Evolutionary conservation across 2,888 invertebrate genomes (phyloP).

Genomic region (Stegana nigrithorax): DNA sequence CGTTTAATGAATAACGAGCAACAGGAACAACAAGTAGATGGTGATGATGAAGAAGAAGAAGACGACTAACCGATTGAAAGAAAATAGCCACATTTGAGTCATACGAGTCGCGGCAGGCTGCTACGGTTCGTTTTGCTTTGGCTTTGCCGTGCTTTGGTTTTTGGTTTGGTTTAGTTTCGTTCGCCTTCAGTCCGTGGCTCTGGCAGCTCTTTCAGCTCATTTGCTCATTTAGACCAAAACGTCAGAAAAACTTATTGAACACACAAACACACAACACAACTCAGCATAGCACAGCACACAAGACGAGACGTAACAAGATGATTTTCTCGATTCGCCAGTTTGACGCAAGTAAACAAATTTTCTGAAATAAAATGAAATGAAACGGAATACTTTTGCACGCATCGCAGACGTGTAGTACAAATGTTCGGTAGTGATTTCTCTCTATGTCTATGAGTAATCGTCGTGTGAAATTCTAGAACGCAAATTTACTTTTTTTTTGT

Average conservation of each 20-base stretch:
- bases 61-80: too few species aligned
- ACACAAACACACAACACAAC: too few species aligned
- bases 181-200: background rate
- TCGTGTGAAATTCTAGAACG: background rate
- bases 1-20: too few species aligned
- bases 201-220: too few species aligned
- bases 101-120: slow-evolving; percentile 6
- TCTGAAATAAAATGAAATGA: background rate
- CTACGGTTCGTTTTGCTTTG: background rate
- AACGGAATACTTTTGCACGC: background rate
- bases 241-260: background rate
- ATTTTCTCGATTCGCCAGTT: too few species aligned
- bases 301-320: too few species aligned
- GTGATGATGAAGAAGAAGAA: too few species aligned
- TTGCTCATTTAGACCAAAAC: too few species aligned
- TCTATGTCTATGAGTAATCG: background rate
- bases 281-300: too few species aligned
- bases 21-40: too few species aligned
- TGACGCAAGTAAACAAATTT: slow-evolving; percentile 58
- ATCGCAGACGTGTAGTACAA: too few species aligned
- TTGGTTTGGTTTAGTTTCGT: background rate
- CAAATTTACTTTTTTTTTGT: background rate
- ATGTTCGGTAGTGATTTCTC: too few species aligned
- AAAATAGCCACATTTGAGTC: slow-evolving; percentile 9
- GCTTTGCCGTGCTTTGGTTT: background rate